Conservation (phyloP, 1,140 invertebrate species). For the Rhizoglyphus robini region DNA sequence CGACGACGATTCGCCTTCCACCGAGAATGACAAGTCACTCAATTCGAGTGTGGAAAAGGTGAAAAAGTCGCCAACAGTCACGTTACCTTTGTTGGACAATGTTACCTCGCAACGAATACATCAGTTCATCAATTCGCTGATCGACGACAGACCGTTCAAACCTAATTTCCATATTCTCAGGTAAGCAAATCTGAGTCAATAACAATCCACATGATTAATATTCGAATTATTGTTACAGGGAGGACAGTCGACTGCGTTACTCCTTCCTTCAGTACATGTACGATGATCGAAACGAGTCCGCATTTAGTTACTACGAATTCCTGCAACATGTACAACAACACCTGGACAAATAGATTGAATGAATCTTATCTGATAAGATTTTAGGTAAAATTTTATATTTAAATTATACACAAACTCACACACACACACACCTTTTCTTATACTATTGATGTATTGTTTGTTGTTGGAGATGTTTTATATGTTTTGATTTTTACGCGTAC, state of each 20-base stretch:
- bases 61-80: conserved; percentile 1
- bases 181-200: conserved; percentile 40
- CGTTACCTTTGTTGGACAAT: conserved; percentile 60
- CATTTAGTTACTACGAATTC: conserved; percentile 94
- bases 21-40: neutral
- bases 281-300: conserved; percentile 83
- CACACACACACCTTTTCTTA: too few species aligned
- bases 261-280: conserved; percentile 75
- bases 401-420: too few species aligned
- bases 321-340: conserved; percentile 85
- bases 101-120: conserved; percentile 57
- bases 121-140: conserved; percentile 65
- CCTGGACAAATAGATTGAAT: conserved; percentile 46
- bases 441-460: too few species aligned
- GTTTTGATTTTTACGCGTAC: too few species aligned
- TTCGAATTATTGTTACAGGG: conserved; percentile 40
- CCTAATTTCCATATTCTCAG: conserved; percentile 65
- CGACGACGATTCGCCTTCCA: neutral
- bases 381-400: too few species aligned
- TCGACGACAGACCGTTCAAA: conserved; percentile 64
- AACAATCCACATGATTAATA: conserved; percentile 18
- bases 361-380: too few species aligned
- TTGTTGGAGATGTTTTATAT: too few species aligned
- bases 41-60: neutral
- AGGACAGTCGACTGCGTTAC: conserved; percentile 66